Evolutionary conservation across 2,113 vertebrate species (phyloP).

Genomic region (Greenwoodochromis staneri): DNA sequence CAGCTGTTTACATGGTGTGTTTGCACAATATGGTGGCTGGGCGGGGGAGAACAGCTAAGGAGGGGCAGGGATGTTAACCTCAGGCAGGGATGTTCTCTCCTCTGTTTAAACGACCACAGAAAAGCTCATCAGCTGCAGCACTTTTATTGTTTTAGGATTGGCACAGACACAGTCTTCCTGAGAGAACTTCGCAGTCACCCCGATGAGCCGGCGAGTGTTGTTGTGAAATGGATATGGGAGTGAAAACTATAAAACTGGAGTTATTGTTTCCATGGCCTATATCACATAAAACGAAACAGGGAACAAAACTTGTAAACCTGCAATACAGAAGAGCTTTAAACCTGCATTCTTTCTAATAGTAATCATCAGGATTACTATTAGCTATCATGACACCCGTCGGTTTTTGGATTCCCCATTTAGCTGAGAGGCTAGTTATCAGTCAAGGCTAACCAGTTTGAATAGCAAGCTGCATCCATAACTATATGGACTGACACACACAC

Average conservation of each 20-base stretch:
- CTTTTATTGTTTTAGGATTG: neutral
- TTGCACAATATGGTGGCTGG: constrained; percentile 58
- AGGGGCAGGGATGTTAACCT: constrained; percentile 28
- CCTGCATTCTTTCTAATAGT: neutral
- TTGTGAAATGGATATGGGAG: neutral
- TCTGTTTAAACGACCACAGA: constrained; percentile 5
- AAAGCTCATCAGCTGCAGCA: neutral
- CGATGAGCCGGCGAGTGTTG: neutral
- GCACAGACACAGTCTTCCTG: neutral
- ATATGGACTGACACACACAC: neutral
- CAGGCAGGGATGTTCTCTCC: constrained; percentile 28
- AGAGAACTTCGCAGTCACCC: neutral
- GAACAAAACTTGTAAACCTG: neutral
- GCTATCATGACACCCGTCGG: neutral
- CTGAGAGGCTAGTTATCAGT: neutral
- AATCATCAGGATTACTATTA: neutral
- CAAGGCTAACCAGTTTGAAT: fast-evolving
- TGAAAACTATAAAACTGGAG: neutral
- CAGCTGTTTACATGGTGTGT: constrained; percentile 62
- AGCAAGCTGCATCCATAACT: neutral
- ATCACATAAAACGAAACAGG: neutral
- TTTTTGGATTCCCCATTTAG: neutral
- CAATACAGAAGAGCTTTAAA: neutral
- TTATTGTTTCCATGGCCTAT: neutral
- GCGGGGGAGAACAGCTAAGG: constrained; percentile 1